Evolutionary conservation across 1,140 invertebrate genomes (phyloP), one percentile per base, ranked within the genome.

Genomic region (Drosophila takahashii): DNA sequence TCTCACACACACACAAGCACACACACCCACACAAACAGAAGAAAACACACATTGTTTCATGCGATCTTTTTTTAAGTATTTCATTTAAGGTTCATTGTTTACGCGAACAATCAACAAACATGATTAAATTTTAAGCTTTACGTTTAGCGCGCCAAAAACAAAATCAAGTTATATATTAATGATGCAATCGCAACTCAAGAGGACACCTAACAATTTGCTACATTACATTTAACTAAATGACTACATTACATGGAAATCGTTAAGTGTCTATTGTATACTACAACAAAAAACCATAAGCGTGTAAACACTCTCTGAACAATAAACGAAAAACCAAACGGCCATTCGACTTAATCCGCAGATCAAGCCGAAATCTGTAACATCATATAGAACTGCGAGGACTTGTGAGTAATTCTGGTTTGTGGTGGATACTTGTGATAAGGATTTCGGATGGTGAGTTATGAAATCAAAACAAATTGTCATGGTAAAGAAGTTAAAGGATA

Each of bases 61-160:
- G 76, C 83, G 83, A 87, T 87, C 81, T 87, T 89, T 72, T 77
- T 69, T 87, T 86, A 85, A 85, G 81, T 81, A 86, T 89, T 89
- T 87, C 83, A 76, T 89, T 76, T 87, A 87, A 79, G 81, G 80
- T 77, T 77, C 57, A 81, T 80, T 84, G 80, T 84, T 84, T 84
- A 84, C 26, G 61, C 53, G 60, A 81, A 77, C 39, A 57, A 79
- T 61, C 75, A 60, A 81, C 69, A 83, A 80, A 84, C 64, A 78
- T 81, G 58, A 77, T 80, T 84, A 86, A 26, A 77, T 72, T 87
- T 87, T 86, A 86, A 86, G 83, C 71, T 89, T 86, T 89, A 87
- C 34, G 76, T 87, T 87, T 89, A 86, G 84, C 83, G 83, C 83
- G 83, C 83, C 83, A 87, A 86, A 86, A 87, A 59, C n/a, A 72